Conservation (phyloP, 2,113 vertebrate genomes). For the Gavia stellata region DNA sequence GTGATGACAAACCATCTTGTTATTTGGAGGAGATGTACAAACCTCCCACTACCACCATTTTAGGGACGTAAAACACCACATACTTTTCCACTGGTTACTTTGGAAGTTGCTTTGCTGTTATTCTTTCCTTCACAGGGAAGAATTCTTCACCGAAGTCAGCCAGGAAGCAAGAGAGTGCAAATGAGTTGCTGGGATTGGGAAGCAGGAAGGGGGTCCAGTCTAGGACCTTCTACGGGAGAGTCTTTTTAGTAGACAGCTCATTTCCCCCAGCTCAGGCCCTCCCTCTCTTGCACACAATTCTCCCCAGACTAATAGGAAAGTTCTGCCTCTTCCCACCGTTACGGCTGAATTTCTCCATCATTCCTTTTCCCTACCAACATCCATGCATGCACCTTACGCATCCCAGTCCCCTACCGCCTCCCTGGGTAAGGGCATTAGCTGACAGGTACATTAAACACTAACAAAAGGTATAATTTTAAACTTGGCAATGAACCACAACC, state of each 20-base stretch:
- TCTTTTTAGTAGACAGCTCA: no score
- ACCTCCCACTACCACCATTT: no score
- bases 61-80: neutral
- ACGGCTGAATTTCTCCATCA: neutral
- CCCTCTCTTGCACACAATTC: neutral
- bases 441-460: neutral
- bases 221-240: neutral
- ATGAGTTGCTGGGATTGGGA: neutral
- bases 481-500: no score
- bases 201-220: no score
- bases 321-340: neutral
- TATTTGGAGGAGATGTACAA: neutral
- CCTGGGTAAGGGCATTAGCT: no score
- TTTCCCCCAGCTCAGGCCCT: neutral
- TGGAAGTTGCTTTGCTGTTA: neutral
- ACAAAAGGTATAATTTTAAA: neutral
- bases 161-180: neutral
- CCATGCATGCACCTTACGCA: neutral
- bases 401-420: neutral
- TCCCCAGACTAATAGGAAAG: neutral
- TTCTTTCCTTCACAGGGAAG: no score
- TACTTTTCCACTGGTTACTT: neutral
- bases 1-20: neutral
- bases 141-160: neutral
- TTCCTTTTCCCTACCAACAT: neutral